Base-by-base conservation (phyloP, 35 echinoderm and acorn worm genomes). In the Acanthaster planci region DNA sequence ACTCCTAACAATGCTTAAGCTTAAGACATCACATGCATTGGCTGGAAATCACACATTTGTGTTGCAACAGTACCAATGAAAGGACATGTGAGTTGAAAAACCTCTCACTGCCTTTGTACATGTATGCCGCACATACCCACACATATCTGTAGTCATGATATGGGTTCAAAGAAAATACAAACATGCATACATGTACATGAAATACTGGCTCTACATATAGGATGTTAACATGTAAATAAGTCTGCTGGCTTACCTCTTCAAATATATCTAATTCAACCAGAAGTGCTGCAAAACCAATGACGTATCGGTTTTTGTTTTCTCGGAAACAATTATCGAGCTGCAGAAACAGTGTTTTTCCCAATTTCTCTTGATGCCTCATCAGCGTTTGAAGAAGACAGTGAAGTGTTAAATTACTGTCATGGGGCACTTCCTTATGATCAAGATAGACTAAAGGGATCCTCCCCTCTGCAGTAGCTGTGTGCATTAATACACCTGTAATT, bases 291-390 rank as follows among this genome's bases (percentile, higher is more conserved):
- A 91, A 87, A 19, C 67, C 30, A 30, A 91, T 27, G 14, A 91
- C 21, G 77, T 55, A 91, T 12, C 84, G 31, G 32, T 91, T 91
- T 52, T 91, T 91, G 51, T 91, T 90, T 75, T 91, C 89, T 18
- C 89, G 40, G 51, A 58, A 91, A 40, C 89, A 91, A 40, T 91
- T 91, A 54, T 91, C 89, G 21, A 91, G 36, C 52, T 91, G 89
- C 7, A 91, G 84, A 72, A 86, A 87, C 8, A 91, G 77, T 21
- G 27, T 57, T 47, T 51, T 52, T 8, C 83, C 82, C 26, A 91
- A 55, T 29, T 51, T 86, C 2, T 91, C 84, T 44, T 85, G 53
- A 17, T 85, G 37, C 42, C 53, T 37, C 12, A 55, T 8, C 35
- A 85, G 80, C 40, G 44, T 52, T 19, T 36, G 21, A 80, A 90